phyloP scores from a whole-genome alignment of 1,140 invertebrate genomes.

The Varroa destructor region DNA sequence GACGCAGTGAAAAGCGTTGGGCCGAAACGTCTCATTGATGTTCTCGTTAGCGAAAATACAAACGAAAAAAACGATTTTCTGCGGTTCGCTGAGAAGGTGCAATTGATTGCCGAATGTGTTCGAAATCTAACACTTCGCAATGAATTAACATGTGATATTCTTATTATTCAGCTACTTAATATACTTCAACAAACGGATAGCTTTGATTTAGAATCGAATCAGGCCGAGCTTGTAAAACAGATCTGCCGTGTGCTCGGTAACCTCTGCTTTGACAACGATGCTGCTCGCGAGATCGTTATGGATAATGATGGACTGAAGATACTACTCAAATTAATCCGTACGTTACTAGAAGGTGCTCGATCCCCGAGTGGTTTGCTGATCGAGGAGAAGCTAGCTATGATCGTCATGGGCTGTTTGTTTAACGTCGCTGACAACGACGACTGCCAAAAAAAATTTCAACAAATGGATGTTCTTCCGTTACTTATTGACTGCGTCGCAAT shows the following conservation, averaged over 20 bases:
- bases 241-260: slow-evolving; percentile 18
- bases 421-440: slow-evolving; percentile 1
- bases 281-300: not conserved
- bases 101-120: too few relatives aligned
- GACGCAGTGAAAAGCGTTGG: too few relatives aligned
- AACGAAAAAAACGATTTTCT: too few relatives aligned
- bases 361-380: not conserved
- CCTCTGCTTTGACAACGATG: slow-evolving; percentile 13
- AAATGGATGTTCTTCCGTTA: not conserved
- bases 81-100: too few relatives aligned
- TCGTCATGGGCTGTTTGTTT: slow-evolving; percentile 5
- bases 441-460: not conserved
- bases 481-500: not conserved
- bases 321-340: not conserved
- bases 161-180: too few relatives aligned
- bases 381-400: not conserved
- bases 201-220: too few relatives aligned
- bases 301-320: not conserved
- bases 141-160: too few relatives aligned
- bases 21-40: too few relatives aligned
- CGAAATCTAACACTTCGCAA: too few relatives aligned
- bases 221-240: not conserved
- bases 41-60: too few relatives aligned
- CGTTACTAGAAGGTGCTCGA: not conserved
- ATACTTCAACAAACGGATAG: too few relatives aligned